A percentile compares a stretch with the other conserved stretches of the same genome.
Evolutionary conservation across 2,888 invertebrate species (phyloP).

Genomic region (Himalopsyche anomala): DNA sequence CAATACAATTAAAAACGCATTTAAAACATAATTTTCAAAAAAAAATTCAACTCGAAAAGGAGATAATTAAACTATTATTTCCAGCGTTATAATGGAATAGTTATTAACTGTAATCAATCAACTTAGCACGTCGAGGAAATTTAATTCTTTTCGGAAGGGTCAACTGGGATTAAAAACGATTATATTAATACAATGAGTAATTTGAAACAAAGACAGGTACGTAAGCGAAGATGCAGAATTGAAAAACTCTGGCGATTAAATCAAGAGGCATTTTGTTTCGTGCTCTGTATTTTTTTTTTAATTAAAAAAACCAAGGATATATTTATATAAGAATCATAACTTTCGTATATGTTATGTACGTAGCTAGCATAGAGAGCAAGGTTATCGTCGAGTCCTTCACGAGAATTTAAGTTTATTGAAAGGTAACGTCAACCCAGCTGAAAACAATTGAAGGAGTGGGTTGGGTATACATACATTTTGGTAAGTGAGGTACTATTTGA

Average conservation of each 20-base stretch:
- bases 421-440: neutral
- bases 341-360: no score
- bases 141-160: neutral
- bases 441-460: neutral
- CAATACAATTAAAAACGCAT: constrained; percentile 2
- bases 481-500: constrained; percentile 22
- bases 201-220: neutral
- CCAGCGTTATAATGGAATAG: neutral
- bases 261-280: neutral
- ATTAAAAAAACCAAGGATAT: no score
- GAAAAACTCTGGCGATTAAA: neutral
- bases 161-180: neutral
- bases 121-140: neutral
- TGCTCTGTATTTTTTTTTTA: no score
- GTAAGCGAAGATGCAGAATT: neutral
- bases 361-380: no score
- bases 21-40: neutral
- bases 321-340: no score
- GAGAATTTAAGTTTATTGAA: neutral
- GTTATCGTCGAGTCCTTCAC: no score
- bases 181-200: neutral
- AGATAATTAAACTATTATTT: no score
- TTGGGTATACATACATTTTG: neutral
- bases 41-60: no score
- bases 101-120: constrained; percentile 29